phyloP scores from a whole-genome alignment of 2,888 invertebrate species.

The Agriopis marginaria region DNA sequence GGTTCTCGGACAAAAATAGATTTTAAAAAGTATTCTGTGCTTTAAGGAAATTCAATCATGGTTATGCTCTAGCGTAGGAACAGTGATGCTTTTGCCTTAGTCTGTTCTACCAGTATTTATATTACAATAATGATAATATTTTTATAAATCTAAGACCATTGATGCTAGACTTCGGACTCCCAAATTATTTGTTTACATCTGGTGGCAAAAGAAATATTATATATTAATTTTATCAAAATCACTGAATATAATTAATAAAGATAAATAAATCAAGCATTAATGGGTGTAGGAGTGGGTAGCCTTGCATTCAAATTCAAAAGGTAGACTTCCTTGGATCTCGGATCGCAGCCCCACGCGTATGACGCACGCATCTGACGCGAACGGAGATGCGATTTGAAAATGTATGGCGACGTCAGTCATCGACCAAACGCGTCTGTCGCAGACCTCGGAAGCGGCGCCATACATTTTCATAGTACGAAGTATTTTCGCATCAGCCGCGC shows the following conservation, averaged over 20 bases:
- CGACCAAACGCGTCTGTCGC: no score
- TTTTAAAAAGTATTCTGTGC: background rate
- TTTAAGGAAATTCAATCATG: constrained; percentile 1
- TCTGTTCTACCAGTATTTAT: background rate
- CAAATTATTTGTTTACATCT: constrained; percentile 37
- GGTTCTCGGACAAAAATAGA: constrained; percentile 1
- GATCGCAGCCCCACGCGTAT: no score
- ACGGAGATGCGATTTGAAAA: no score
- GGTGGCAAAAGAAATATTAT: constrained; percentile 37
- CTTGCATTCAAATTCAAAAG: constrained; percentile 24
- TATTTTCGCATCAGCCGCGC: no score
- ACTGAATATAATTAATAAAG: constrained; percentile 1
- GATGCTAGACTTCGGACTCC: constrained; percentile 32
- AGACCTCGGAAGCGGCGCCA: no score
- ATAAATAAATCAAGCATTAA: constrained; percentile 27
- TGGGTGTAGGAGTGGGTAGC: constrained; percentile 23
- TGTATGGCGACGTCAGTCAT: no score
- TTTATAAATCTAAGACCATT: constrained; percentile 19
- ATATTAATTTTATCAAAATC: constrained; percentile 18
- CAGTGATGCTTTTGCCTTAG: background rate
- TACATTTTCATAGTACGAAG: no score
- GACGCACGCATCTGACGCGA: no score
- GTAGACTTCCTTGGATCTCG: background rate
- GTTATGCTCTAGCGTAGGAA: background rate
- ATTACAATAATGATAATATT: constrained; percentile 5